phyloP scores from a whole-genome alignment of 2,888 invertebrate species.

The Torymus tubicola region DNA sequence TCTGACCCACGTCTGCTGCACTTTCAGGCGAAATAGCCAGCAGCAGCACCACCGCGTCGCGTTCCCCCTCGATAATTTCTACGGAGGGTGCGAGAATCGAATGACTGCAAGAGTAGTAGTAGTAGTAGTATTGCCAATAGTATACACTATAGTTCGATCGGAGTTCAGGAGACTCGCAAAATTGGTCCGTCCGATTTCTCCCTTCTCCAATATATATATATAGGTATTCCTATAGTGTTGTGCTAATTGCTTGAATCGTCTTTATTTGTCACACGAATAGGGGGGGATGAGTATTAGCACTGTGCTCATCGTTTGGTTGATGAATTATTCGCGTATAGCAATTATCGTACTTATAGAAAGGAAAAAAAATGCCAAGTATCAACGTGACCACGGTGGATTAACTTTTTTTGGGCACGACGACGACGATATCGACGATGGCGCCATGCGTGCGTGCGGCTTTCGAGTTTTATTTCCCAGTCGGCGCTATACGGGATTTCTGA shows the following conservation, averaged over 20 bases:
- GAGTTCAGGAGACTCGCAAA: no score
- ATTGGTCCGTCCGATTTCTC: not conserved
- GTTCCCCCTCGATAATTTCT: conserved; percentile 38
- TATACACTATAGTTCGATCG: no score
- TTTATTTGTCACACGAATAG: conserved; percentile 18
- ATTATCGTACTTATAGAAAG: not conserved
- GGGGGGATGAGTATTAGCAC: not conserved
- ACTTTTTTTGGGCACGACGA: not conserved
- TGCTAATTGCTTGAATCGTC: conserved; percentile 44
- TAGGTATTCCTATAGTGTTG: not conserved
- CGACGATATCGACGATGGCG: conserved; percentile 22
- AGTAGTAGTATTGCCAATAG: no score
- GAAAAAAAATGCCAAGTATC: conserved; percentile 10
- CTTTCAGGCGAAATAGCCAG: not conserved
- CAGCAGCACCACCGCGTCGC: not conserved
- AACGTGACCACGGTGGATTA: not conserved
- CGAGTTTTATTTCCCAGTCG: no score
- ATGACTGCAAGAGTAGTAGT: not conserved
- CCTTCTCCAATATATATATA: not conserved
- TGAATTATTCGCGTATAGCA: no score
- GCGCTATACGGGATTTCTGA: not conserved
- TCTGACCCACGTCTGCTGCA: conserved; percentile 1
- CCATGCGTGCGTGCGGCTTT: no score
- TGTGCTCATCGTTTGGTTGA: no score
- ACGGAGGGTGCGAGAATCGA: conserved; percentile 42